Conservation (phyloP, 2,888 invertebrate species). For the Cataglyphis cursor region DNA sequence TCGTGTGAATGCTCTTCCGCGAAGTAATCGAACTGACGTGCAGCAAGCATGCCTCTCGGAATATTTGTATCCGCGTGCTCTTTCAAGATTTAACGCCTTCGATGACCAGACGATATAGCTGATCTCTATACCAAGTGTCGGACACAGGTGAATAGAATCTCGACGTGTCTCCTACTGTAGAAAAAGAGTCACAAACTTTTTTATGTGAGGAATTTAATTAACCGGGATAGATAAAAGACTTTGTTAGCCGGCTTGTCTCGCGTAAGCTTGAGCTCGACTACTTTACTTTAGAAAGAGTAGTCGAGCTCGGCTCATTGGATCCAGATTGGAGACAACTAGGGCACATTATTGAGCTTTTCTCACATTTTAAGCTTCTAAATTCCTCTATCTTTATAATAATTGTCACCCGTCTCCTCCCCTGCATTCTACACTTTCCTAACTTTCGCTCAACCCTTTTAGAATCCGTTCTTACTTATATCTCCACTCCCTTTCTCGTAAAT, state of each 20-base stretch:
- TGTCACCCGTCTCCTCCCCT: too few species aligned
- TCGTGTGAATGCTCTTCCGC: constrained; percentile 3
- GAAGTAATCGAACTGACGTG: constrained; percentile 28
- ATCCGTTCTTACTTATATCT: not conserved
- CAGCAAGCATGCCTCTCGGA: constrained; percentile 1
- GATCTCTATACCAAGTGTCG: not conserved
- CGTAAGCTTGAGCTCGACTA: constrained; percentile 37
- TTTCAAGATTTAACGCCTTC: constrained; percentile 19
- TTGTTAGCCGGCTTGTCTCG: not conserved
- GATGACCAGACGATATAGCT: constrained; percentile 3
- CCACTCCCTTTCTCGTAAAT: not conserved
- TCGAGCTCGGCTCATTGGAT: not conserved
- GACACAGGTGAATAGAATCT: not conserved
- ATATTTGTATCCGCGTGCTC: not conserved
- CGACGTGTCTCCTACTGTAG: not conserved
- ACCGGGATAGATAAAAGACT: not conserved
- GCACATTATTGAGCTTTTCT: not conserved
- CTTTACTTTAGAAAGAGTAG: not conserved
- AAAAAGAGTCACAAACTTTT: not conserved
- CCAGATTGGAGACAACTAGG: not conserved
- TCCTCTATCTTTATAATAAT: not conserved
- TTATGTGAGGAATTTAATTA: not conserved
- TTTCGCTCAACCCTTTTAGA: not conserved
- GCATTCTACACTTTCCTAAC: not conserved
- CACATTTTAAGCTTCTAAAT: not conserved